Evolutionary conservation across 64 coral and sea anemone species (phyloP), one percentile per base, ranked within the genome.

Genomic region (Trachythela sp.): DNA sequence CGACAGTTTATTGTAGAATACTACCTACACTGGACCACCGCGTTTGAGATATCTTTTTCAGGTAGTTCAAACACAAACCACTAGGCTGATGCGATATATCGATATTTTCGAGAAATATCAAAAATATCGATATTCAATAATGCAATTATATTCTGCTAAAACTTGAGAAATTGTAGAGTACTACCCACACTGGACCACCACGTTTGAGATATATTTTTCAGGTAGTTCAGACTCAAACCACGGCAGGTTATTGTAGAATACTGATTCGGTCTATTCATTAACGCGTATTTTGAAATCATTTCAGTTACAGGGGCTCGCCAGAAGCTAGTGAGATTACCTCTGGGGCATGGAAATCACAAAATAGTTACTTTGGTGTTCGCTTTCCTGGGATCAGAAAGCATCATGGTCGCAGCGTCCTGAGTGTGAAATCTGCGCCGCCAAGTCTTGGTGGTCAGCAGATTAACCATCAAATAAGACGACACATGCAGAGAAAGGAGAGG

Each of bases 401-500:
- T 27, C 85, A 86, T 70, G 48, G 34, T 30, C 87, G 95, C 43
- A 38, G 67, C 51, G 40, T 85, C 9, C 24, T 64, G 3, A 59
- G 87, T 34, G 54, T 85, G 17, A 92, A 90, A 41, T 94, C 92
- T 77, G 95, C 95, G 14, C 95, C 95, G 29, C 95, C 93, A 8
- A 41, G 54, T 85, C 50, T 86, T 18, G 36, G 87, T 39, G 90
- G 49, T 10, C 94, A 93, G 88, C 85, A 91, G 48, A 92, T 91
- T 22, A 75, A 85, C 24, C 88, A 94, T 4, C 91, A 94, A 77
- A 92, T 97, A 18, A 90, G 95, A 83, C 90, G 95, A 20, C 95
- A 97, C 88, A 97, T 97, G 95, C 95, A 97, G 72, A 94, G 94
- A 91, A 93, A 97, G 48, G 86, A 92, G 29, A 94, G 75, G 75